Evolutionary conservation across 1,140 invertebrate genomes (phyloP).

Genomic region (Radopholus similis): DNA sequence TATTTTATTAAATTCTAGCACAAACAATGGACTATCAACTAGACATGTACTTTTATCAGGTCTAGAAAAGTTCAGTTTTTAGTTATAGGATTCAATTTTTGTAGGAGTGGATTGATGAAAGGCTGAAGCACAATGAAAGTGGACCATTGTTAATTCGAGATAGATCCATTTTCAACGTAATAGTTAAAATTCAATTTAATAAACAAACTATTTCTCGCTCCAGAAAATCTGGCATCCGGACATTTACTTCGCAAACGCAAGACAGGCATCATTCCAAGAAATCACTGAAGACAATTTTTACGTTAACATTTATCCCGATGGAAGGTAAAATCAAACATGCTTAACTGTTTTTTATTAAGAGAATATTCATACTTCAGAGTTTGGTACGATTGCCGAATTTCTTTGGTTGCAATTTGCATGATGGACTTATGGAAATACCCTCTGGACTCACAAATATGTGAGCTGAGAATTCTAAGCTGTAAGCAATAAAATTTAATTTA

Average conservation of each 20-base stretch:
- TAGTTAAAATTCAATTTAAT: neutral
- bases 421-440: conserved; percentile 60
- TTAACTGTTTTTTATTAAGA: neutral
- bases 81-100: neutral
- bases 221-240: conserved; percentile 57
- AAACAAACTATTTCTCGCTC: neutral
- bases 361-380: conserved; percentile 2
- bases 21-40: conserved; percentile 60
- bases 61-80: conserved; percentile 2
- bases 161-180: conserved; percentile 43
- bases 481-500: neutral
- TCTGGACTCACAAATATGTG: conserved; percentile 51
- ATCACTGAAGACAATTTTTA: conserved; percentile 58
- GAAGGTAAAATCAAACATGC: conserved; percentile 8
- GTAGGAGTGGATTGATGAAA: conserved; percentile 52
- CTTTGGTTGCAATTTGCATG: conserved; percentile 53
- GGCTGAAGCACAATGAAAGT: conserved; percentile 49
- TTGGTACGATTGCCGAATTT: conserved; percentile 58
- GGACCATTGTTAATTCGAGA: conserved; percentile 54
- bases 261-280: conserved; percentile 51
- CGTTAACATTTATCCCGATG: conserved; percentile 58
- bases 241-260: conserved; percentile 56
- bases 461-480: conserved; percentile 50
- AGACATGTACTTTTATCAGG: conserved; percentile 59
- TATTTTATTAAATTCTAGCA: too few species aligned